These are phyloP conservation scores for Argentina silus DNA, from an alignment of 2,797 vertebrate species.

Conservation along the genomic window DNA sequence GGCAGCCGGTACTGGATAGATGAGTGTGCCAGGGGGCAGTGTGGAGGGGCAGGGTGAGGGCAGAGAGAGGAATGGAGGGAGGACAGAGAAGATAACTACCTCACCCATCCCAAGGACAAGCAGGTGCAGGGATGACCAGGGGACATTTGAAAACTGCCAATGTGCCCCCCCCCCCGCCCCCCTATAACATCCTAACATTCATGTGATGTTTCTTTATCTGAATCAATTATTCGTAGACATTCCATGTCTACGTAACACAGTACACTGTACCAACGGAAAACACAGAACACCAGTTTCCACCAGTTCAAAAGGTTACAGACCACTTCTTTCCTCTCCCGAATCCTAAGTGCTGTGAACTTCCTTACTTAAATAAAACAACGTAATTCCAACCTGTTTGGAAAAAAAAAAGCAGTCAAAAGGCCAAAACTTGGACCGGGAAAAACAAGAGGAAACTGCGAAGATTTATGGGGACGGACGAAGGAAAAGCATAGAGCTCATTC, in stretches of 20 bases:
- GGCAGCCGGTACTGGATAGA: slow-evolving; percentile 56
- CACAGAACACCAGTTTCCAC: slow-evolving; percentile 67
- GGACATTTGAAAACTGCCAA: slow-evolving; percentile 49
- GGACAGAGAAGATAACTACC: slow-evolving; percentile 36
- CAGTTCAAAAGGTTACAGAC: slow-evolving; percentile 92
- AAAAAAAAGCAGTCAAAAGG: slow-evolving; percentile 79
- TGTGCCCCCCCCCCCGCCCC: slow-evolving; percentile 7
- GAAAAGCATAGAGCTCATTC: slow-evolving; percentile 78
- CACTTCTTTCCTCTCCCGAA: slow-evolving; percentile 89
- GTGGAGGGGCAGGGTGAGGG: slow-evolving; percentile 23
- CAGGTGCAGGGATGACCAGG: slow-evolving; percentile 69
- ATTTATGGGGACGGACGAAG: slow-evolving; percentile 85
- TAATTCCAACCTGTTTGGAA: slow-evolving; percentile 80
- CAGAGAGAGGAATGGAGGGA: slow-evolving; percentile 47
- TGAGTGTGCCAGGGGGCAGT: slow-evolving; percentile 39
- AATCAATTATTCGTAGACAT: slow-evolving; percentile 58
- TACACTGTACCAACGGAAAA: slow-evolving; percentile 68
- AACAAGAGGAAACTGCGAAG: slow-evolving; percentile 87
- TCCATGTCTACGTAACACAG: slow-evolving; percentile 42
- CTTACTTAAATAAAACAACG: slow-evolving; percentile 87
- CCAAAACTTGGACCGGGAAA: slow-evolving; percentile 91
- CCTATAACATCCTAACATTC: slow-evolving; percentile 36
- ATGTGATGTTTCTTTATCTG: slow-evolving; percentile 60
- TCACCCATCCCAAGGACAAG: slow-evolving; percentile 66
- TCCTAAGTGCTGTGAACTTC: slow-evolving; percentile 86